Percentiles rank a stretch among this genome's conserved stretches.
Conservation (phyloP, 2,888 invertebrate species). For the Nematopogon swammerdamellus region DNA sequence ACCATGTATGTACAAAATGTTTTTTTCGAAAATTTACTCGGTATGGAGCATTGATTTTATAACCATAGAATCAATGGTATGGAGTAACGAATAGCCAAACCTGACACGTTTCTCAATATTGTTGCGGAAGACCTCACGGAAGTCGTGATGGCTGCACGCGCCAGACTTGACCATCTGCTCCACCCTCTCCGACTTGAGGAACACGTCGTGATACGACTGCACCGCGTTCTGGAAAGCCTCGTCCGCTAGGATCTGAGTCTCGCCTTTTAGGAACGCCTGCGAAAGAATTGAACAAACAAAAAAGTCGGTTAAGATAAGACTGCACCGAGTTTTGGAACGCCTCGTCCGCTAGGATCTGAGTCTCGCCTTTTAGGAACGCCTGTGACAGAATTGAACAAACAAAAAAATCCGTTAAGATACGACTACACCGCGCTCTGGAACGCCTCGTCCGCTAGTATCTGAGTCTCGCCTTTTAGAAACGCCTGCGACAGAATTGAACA, state of each 20-base stretch:
- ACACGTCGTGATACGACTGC: conserved; percentile 93
- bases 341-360: conserved; percentile 96
- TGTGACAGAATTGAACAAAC: conserved; percentile 28
- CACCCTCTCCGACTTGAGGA: conserved; percentile 95
- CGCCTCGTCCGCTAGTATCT: conserved; percentile 95
- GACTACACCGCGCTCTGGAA: conserved; percentile 98
- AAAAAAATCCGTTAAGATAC: conserved; percentile 86
- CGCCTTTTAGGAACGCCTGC: conserved; percentile 93
- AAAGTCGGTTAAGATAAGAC: conserved; percentile 88
- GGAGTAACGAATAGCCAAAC: too few relatives aligned
- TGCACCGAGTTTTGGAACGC: conserved; percentile 99
- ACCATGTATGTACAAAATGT: too few relatives aligned
- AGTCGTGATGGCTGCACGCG: conserved; percentile 97
- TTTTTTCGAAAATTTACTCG: too few relatives aligned
- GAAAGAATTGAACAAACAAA: not conserved
- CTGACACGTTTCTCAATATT: conserved; percentile 98
- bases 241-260: conserved; percentile 96
- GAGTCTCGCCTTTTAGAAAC: conserved; percentile 97
- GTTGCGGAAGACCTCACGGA: conserved; percentile 91
- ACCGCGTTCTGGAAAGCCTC: conserved; percentile 99
- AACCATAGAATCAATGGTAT: conserved; percentile 5
- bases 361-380: conserved; percentile 96
- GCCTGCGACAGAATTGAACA: conserved; percentile 56
- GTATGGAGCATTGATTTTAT: conserved; percentile 1
- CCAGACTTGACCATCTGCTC: conserved; percentile 96